Conservation (phyloP, 2,113 vertebrate species). For the Ceyx melanurus region DNA sequence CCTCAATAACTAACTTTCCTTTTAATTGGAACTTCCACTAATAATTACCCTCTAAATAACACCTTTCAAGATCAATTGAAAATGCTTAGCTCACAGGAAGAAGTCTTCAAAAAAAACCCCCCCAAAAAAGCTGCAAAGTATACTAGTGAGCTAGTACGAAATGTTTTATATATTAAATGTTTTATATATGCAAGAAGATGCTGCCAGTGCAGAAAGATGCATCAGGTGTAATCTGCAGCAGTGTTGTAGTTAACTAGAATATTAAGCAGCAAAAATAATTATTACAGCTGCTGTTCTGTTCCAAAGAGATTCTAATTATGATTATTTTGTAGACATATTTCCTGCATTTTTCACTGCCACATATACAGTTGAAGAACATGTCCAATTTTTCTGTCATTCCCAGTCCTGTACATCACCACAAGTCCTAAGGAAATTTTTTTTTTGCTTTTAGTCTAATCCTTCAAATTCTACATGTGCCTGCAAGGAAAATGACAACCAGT, state of each 20-base stretch:
- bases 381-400: not conserved
- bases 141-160: not conserved
- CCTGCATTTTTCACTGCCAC: not conserved
- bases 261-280: not conserved
- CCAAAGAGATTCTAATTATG: not conserved
- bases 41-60: conserved; percentile 21
- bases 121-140: not conserved
- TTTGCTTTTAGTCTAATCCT: not conserved
- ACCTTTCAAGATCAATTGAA: conserved; percentile 28
- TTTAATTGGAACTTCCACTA: conserved; percentile 39
- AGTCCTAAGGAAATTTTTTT: not conserved
- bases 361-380: not conserved
- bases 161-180: too few relatives aligned
- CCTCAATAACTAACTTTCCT: not conserved
- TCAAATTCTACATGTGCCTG: not conserved
- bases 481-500: not conserved
- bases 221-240: not conserved
- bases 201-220: not conserved
- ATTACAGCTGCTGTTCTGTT: not conserved
- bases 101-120: not conserved
- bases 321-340: not conserved
- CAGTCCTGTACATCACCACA: not conserved
- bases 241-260: not conserved
- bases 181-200: not conserved
- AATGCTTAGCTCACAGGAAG: not conserved